Evolutionary conservation across 2,797 vertebrate genomes (phyloP), one percentile per base, ranked within the genome.

Genomic region (Micrastur ruficollis): DNA sequence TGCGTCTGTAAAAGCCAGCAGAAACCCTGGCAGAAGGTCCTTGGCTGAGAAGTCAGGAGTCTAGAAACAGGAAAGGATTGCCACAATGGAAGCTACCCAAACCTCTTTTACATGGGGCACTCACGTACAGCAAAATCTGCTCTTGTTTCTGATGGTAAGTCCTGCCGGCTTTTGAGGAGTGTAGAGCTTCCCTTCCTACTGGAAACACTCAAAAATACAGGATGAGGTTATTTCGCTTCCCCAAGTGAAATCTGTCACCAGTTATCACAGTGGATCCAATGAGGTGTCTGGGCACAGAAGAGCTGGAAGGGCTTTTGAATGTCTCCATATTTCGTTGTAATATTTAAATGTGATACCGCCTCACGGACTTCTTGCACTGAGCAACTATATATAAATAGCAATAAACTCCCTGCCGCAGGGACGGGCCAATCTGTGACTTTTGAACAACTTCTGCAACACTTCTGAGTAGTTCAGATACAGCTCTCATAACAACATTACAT

Each of bases 1-100:
- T 61, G 23, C 75, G 86, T 90, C 91, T 94, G 75, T 65, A 86
- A 90, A 91, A 93, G 67, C 61, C 79, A 89, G 72, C 46, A 88
- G 72, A 91, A 95, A 86, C 15, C 20, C 75, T 86, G 61, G 81
- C 91, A 93, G 56, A 86, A 91, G 14, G 23, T 78, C 20, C 71
- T 73, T 93, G 84, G 84, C 84, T 91, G 71, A 89, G 67, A 79
- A 96, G 42, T 61, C 40, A 87, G 47, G 59, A 82, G 52, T 76
- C 82, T 78, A 66, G 56, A 83, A 88, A 93, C 18, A 78, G 65
- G 87, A 88, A 85, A 94, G 44, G 38, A 90, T 55, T 91, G 89
- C 49, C 76, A 83, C 79, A 74, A 26, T 83, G 84, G 92, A 91
- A 95, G 82, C 65, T 61, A 56, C 56, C 36, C 86, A 82, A 86